A percentile compares a stretch with the other conserved stretches of the same genome.
These are phyloP conservation scores for Euplexia lucipara DNA, from an alignment of 2,888 invertebrate genomes.

Conservation along the genomic window DNA sequence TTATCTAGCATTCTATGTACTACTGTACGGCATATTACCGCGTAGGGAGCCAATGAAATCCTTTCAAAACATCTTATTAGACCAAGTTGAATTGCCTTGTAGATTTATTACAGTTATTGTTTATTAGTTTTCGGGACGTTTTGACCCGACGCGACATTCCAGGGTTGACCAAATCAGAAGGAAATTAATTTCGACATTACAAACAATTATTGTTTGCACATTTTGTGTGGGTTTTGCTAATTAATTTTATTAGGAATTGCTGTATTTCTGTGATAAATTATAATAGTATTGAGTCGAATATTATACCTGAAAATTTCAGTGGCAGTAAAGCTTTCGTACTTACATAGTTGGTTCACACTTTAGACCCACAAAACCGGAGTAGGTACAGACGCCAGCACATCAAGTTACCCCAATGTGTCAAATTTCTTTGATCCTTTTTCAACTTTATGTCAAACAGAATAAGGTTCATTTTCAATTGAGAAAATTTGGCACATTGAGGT, in stretches of 20 bases:
- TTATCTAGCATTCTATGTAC: constrained; percentile 73
- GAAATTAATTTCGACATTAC: constrained; percentile 77
- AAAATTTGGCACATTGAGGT: too few species aligned
- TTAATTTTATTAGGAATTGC: background rate
- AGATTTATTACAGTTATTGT: constrained; percentile 85
- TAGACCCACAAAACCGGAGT: too few species aligned
- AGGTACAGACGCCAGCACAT: too few species aligned
- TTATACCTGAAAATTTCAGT: too few species aligned
- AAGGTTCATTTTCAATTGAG: too few species aligned
- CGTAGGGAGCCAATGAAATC: constrained; percentile 68
- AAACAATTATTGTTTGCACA: constrained; percentile 65
- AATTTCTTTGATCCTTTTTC: too few species aligned
- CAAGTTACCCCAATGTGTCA: too few species aligned
- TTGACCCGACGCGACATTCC: constrained; percentile 60
- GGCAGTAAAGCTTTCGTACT: too few species aligned
- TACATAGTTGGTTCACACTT: too few species aligned
- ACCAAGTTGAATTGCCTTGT: constrained; percentile 83
- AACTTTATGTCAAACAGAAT: too few species aligned
- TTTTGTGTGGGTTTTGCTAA: constrained; percentile 28
- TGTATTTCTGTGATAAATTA: constrained; percentile 14
- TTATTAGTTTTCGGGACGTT: constrained; percentile 79
- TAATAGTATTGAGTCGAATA: constrained; percentile 6
- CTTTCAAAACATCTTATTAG: constrained; percentile 78
- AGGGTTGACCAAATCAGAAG: constrained; percentile 73
- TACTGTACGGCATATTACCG: constrained; percentile 24